A percentile compares a stretch with the other conserved stretches of the same genome.
These are phyloP conservation scores for Pseudotriccus pelzelni DNA, from an alignment of 2,797 vertebrate genomes.

Conservation along the genomic window DNA sequence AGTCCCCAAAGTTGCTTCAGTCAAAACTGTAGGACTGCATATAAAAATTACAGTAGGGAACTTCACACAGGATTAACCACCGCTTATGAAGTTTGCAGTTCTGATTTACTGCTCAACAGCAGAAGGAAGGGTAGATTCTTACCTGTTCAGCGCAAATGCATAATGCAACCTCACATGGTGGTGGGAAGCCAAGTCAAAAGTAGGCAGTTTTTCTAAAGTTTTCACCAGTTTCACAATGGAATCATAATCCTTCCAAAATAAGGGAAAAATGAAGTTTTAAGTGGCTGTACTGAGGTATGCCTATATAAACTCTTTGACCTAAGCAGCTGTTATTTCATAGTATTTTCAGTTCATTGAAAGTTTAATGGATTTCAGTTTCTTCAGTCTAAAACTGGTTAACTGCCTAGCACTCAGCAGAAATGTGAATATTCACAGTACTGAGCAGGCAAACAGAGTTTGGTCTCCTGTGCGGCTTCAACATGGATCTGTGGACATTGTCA, in stretches of 20 bases:
- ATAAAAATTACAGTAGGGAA: background rate
- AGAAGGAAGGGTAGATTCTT: slow-evolving; percentile 54
- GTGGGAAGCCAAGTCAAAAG: slow-evolving; percentile 92
- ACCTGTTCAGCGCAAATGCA: slow-evolving; percentile 96
- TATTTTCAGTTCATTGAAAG: background rate
- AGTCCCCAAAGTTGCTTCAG: background rate
- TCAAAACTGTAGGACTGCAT: background rate
- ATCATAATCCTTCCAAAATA: slow-evolving; percentile 89
- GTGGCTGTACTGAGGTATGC: background rate
- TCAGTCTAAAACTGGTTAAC: background rate
- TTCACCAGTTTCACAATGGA: slow-evolving; percentile 96
- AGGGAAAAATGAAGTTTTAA: slow-evolving; percentile 33
- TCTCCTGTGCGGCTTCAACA: background rate
- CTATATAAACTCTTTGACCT: background rate
- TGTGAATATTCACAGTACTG: background rate
- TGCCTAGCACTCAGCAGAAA: background rate
- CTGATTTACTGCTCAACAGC: background rate
- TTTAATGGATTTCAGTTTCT: background rate
- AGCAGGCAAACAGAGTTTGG: background rate
- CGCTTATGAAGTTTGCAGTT: background rate
- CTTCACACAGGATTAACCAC: background rate
- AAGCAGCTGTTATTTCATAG: background rate
- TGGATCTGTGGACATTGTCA: background rate
- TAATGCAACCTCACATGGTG: slow-evolving; percentile 97
- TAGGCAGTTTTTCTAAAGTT: slow-evolving; percentile 94